Conservation (phyloP, 2,888 invertebrate species). For the Epinotia ramella region DNA sequence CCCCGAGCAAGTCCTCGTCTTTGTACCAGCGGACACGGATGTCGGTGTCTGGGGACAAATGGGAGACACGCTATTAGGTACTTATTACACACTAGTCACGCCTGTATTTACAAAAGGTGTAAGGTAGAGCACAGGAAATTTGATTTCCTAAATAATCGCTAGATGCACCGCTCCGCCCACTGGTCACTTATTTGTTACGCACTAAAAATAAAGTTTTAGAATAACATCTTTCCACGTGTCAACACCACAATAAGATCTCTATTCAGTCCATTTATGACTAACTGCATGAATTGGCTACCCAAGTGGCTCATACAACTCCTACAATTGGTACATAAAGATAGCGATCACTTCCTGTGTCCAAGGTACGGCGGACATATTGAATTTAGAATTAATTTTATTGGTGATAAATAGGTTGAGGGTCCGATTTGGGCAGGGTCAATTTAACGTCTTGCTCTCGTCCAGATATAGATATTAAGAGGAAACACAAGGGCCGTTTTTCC, state of each 20-base stretch:
- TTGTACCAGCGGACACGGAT: conserved; percentile 90
- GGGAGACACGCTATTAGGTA: no score
- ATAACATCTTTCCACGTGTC: not conserved
- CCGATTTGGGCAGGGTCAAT: conserved; percentile 41
- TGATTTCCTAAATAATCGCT: no score
- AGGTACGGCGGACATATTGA: conserved; percentile 44
- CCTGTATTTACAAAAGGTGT: no score
- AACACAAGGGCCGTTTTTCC: no score
- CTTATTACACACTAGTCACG: no score
- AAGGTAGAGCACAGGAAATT: no score
- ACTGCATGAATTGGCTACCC: conserved; percentile 35
- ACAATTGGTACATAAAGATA: conserved; percentile 76
- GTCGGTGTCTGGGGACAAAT: conserved; percentile 75
- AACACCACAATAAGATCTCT: not conserved
- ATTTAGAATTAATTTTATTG: conserved; percentile 42
- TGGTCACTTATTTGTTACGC: no score
- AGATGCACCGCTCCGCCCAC: no score
- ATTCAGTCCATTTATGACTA: conserved; percentile 28
- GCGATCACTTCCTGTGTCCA: conserved; percentile 67
- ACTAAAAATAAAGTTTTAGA: not conserved
- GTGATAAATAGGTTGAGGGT: conserved; percentile 42
- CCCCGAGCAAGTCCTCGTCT: conserved; percentile 87
- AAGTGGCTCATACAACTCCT: conserved; percentile 32
- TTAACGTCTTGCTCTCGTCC: conserved; percentile 2
- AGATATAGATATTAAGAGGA: no score